phyloP scores from a whole-genome alignment of 2,113 vertebrate species.

The Indicator indicator region DNA sequence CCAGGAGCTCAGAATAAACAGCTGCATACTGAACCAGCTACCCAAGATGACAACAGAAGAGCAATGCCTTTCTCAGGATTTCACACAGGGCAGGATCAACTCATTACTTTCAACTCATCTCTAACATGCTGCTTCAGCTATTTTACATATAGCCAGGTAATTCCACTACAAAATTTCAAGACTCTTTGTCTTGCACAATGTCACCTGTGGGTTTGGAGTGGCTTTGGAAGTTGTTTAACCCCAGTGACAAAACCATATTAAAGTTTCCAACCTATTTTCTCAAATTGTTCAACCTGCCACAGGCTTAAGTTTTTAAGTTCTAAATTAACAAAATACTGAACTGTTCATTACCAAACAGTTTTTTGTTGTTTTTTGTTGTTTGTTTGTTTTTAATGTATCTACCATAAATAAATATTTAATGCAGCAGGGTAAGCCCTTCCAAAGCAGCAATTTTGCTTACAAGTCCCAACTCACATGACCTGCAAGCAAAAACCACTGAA shows the following conservation, averaged over 20 bases:
- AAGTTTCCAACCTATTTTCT: neutral
- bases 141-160: neutral
- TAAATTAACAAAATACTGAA: neutral
- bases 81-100: neutral
- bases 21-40: neutral
- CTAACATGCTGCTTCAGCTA: neutral
- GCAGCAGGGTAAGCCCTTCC: neutral
- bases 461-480: neutral
- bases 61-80: neutral
- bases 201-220: neutral
- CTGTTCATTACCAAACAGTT: neutral
- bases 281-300: neutral
- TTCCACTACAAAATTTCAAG: neutral
- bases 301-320: neutral
- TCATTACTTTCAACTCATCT: neutral
- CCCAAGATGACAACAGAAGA: neutral
- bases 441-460: neutral
- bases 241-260: neutral
- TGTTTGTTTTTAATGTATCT: neutral
- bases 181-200: neutral
- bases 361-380: no score
- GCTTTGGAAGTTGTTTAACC: neutral
- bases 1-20: slow-evolving; percentile 13
- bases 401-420: neutral
- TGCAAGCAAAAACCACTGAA: neutral